Base-by-base conservation (phyloP, 2,797 vertebrate species). In the Botia almorhae region DNA sequence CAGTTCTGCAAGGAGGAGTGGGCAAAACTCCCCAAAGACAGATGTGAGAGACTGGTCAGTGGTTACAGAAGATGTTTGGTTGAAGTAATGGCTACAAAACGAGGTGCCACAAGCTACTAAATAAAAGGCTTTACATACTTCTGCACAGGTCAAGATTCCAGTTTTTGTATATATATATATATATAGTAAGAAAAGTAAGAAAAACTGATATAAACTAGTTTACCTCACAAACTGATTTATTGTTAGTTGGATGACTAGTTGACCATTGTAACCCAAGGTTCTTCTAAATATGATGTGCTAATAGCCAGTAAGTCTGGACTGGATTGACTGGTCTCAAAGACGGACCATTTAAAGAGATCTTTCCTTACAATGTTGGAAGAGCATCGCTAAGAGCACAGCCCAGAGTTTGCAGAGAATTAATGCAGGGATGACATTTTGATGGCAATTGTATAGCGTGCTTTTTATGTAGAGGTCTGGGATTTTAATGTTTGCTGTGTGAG, bases 401-500 rank as follows among this genome's bases (percentile, higher is more conserved):
- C 80, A 84, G 70, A 74, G 23, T 67, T 64, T 60, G 43, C 68
- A 56, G 80, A 91, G 81, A 87, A 91, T 92, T 90, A 89, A 90
- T 90, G 88, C 78, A 68, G 88, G 83, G 87, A 90, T 93, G 91
- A 91, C 90, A 91, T 92, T 90, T 92, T 73, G 68, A 88, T 91
- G 90, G 90, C 87, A 84, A 88, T 88, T 87, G 85, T 83, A 63
- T 80, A 87, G 80, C 80, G 69, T 80, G 80, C 78, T 81, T 81
- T 90, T 90, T 89, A 88, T 89, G 87, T 85, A 77, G 67, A 85
- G 82, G 82, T 91, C 89, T 89, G 89, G 83, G 82, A 88, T 92
- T 92, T 87, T 90, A 84, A 87, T 89, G 88, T 82, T 75, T 73
- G 80, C 74, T 21, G 56, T 85, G 86, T 87, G 83, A 90, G 87